Base-by-base conservation (phyloP, 1,140 invertebrate species). In the Megalopta genalis region DNA sequence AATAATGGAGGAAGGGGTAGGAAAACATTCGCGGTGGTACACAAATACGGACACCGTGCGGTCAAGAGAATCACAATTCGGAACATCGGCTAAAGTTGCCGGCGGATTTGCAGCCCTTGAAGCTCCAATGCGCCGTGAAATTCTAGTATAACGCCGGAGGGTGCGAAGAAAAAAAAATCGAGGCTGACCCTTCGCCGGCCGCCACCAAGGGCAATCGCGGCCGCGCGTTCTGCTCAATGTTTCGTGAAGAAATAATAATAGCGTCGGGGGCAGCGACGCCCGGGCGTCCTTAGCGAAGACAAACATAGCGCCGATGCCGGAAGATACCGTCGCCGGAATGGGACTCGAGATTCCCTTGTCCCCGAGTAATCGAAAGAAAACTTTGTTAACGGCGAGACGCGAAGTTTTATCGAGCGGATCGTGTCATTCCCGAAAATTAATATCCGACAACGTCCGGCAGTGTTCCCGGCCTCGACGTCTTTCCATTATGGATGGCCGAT, bases 201-300 rank as follows among this genome's bases (percentile, higher is more conserved):
- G 14, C 21, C 54, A 46, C 39, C 25, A n/a, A 32, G 27, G 66
- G 52, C 75, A 37, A 70, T 69, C 54, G 9, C 42, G 23, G 6
- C 0, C 10, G 9, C 42, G 1, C 57, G 49, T 62, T 23, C 46
- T n/a, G 63, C 46, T 65, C 23, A 37, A 57, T 59, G 63, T 74
- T 79, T 39, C 49, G 39, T 49, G 27, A 67, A 60, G 71, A 66
- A 66, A 74, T 74, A 79, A 74, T 49, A 74, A 37, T 70, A 73
- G 23, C 32, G 23, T 57, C 68, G n/a, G 27, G 39, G n/a, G 27
- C 54, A 49, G 52, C 54, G 52, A 49, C 62, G 60, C 21, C 10
- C 5, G 54, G 12, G 18, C 23, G 25, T 72, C 25, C 37, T 59
- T 37, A 65, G 37, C 5, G 9, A 64, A 57, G 49, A 46, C 12